A percentile compares a stretch with the other conserved stretches of the same genome.
These are phyloP conservation scores for Ceyx erithaca DNA, from an alignment of 2,797 vertebrate species.

Conservation along the genomic window DNA sequence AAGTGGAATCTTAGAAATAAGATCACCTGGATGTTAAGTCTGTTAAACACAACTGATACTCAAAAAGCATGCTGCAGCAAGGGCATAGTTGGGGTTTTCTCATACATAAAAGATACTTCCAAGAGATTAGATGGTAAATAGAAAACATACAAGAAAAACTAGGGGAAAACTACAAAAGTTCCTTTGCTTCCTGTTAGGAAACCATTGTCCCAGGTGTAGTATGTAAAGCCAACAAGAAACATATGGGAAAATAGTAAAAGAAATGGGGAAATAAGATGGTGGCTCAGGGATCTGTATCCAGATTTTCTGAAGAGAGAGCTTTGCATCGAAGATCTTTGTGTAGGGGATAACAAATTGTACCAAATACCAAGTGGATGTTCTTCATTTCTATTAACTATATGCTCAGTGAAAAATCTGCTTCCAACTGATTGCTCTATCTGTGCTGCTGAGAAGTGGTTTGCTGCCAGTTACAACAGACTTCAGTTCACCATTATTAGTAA, in stretches of 20 bases:
- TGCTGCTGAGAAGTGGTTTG: not conserved
- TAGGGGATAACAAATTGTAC: not conserved
- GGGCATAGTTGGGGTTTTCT: not conserved
- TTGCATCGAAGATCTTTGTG: not conserved
- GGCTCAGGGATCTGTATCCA: not conserved
- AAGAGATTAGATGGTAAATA: not conserved
- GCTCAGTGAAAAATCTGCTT: not conserved
- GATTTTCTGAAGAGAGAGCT: not conserved
- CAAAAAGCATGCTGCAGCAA: not conserved
- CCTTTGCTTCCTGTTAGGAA: not conserved
- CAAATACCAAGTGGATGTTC: not conserved
- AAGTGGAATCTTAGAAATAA: not conserved
- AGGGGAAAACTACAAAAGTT: not conserved
- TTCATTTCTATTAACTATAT: not conserved
- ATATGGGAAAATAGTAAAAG: no score
- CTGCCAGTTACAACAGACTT: not conserved
- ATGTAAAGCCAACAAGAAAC: not conserved
- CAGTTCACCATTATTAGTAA: not conserved
- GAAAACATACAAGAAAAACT: not conserved
- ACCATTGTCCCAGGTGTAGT: not conserved
- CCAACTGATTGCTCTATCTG: not conserved
- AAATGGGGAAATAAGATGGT: not conserved
- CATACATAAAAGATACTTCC: not conserved
- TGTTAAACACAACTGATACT: not conserved
- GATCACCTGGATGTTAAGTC: not conserved